Percentiles rank a stretch among this genome's conserved stretches.
Evolutionary conservation across 2,797 vertebrate genomes (phyloP).

Genomic region (Myripristis murdjan): DNA sequence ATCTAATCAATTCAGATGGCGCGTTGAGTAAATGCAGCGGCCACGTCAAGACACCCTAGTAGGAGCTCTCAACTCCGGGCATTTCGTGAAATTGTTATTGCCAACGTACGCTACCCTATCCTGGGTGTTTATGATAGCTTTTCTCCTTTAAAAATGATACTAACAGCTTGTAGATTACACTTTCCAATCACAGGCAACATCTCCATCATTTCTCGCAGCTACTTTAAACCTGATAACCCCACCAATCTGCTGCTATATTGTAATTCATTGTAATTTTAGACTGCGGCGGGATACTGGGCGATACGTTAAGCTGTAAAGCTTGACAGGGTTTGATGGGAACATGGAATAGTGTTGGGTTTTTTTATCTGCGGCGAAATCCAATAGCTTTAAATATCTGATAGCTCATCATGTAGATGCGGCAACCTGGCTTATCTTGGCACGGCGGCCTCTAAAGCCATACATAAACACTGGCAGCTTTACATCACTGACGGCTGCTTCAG

Average conservation of each 20-base stretch:
- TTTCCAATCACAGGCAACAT: conserved; percentile 13
- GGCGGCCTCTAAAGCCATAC: conserved; percentile 44
- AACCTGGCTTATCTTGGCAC: conserved; percentile 44
- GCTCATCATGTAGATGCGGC: conserved; percentile 57
- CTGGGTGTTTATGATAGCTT: conserved; percentile 22
- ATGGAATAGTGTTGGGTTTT: conserved; percentile 20
- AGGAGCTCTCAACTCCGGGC: conserved; percentile 32
- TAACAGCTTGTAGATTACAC: conserved; percentile 11
- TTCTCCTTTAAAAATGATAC: conserved; percentile 23
- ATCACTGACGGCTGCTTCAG: conserved; percentile 50
- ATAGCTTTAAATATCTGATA: conserved; percentile 59
- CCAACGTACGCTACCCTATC: conserved; percentile 12
- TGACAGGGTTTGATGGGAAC: conserved; percentile 30
- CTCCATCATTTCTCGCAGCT: conserved; percentile 16
- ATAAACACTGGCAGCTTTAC: conserved; percentile 66
- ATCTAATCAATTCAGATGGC: conserved; percentile 63
- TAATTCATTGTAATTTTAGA: conserved; percentile 32
- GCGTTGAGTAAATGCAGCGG: conserved; percentile 54
- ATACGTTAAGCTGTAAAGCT: conserved; percentile 29
- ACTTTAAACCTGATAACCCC: conserved; percentile 29
- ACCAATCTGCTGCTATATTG: background rate
- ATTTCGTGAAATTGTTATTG: conserved; percentile 36
- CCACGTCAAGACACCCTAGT: conserved; percentile 37
- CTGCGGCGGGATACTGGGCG: conserved; percentile 10
- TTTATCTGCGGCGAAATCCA: conserved; percentile 50